Evolutionary conservation across 2,797 vertebrate genomes (phyloP), one percentile per base, ranked within the genome.

Genomic region (Poliocrania exsul): DNA sequence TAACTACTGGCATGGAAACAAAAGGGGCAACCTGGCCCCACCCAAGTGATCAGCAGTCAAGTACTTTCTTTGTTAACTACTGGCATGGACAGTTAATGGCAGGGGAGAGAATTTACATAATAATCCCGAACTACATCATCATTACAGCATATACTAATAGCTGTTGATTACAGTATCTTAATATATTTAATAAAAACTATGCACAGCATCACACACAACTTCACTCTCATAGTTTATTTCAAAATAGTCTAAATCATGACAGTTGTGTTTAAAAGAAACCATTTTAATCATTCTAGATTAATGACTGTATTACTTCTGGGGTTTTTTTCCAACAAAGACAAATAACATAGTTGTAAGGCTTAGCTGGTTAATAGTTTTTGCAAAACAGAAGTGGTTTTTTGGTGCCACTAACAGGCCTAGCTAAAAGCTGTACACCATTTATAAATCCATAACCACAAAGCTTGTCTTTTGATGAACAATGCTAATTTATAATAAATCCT

Each of bases 191-290:
- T 58, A 73, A 86, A 91, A 83, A 10, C 25, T 29, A 6, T 49
- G 16, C 18, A 33, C 81, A 73, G 25, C 29, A 57, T 88, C 25
- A 31, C 70, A 7, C 10, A 77, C 16, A 58, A 79, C 33, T 85
- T 85, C 20, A 64, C 15, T 86, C 44, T 87, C 62, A 26, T 50
- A 91, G 77, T 28, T 95, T 92, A 91, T 94, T 97, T 92, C n/a
- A 86, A 81, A 94, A 77, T 62, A 93, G 56, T 78, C 3, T 51
- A 77, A 88, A 25, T 86, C 9, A 3, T 66, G 40, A 40, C 16
- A 78, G 42, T 69, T 92, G 29, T 35, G 78, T 92, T 94, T 92
- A 95, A 96, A 75, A 92, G 6, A 95, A 97, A 97, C 94, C 2
- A 84, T 96, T 94, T 95, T 84, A 95, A 95, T 79, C 86, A 53